phyloP scores from a whole-genome alignment of 2,888 invertebrate species.

The Ectobius pallidus region DNA sequence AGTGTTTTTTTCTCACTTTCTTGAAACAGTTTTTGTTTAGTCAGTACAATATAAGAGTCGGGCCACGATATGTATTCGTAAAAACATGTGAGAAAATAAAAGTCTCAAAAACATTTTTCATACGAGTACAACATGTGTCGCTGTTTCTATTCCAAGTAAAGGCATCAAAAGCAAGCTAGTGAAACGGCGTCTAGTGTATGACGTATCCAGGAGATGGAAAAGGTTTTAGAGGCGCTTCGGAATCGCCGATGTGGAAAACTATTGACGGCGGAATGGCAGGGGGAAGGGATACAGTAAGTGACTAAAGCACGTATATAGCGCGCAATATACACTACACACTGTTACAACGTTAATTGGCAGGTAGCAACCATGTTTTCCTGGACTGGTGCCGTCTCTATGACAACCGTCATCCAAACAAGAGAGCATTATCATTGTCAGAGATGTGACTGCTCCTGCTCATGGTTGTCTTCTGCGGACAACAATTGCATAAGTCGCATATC shows the following conservation, averaged over 20 bases:
- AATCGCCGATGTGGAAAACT: conserved; percentile 19
- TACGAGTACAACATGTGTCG: conserved; percentile 11
- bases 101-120: not conserved
- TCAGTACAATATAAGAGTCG: no score
- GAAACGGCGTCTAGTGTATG: not conserved
- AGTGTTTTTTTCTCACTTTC: no score
- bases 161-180: conserved; percentile 5
- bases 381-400: conserved; percentile 28
- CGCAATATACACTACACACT: not conserved
- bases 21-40: no score
- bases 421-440: conserved; percentile 14
- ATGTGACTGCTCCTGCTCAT: not conserved
- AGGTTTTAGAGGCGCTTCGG: conserved; percentile 21
- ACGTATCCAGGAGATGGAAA: not conserved
- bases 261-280: conserved; percentile 12
- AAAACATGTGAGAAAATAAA: not conserved
- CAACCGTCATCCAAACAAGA: conserved; percentile 28
- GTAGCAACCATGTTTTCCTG: conserved; percentile 13
- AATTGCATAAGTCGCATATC: not conserved
- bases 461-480: not conserved
- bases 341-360: conserved; percentile 23
- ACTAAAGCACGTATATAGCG: conserved; percentile 4
- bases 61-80: not conserved
- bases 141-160: not conserved
- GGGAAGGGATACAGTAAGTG: not conserved